phyloP scores from a whole-genome alignment of 2,797 vertebrate species.

The Telmatherina bonti region DNA sequence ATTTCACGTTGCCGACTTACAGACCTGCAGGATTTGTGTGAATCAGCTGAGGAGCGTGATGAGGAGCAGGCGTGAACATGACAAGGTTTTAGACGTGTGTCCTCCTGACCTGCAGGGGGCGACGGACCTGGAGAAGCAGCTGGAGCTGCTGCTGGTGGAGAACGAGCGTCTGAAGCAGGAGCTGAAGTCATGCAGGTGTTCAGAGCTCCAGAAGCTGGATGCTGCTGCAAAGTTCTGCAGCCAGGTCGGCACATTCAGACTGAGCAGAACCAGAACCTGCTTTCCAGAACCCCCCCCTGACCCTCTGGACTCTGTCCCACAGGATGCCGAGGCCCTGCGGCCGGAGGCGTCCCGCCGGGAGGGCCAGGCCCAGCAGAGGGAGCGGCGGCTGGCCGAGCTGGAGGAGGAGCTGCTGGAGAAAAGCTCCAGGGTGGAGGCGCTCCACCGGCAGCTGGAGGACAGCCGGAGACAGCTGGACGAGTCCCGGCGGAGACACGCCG shows the following conservation, averaged over 20 bases:
- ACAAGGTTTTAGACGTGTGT: neutral
- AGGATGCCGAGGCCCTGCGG: slow-evolving; percentile 76
- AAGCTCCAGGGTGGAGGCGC: slow-evolving; percentile 79
- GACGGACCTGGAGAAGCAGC: slow-evolving; percentile 94
- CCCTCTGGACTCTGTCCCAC: neutral
- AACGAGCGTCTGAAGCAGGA: slow-evolving; percentile 91
- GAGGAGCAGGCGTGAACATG: no score
- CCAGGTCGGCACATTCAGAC: slow-evolving; percentile 75
- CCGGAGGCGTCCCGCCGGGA: slow-evolving; percentile 84
- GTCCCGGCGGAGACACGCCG: slow-evolving; percentile 78
- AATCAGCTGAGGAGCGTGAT: no score
- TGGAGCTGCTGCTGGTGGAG: slow-evolving; percentile 90
- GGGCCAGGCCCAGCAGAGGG: slow-evolving; percentile 82
- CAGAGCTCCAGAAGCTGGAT: slow-evolving; percentile 77
- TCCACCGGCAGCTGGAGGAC: slow-evolving; percentile 84
- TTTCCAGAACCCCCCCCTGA: no score
- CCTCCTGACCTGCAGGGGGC: slow-evolving; percentile 83
- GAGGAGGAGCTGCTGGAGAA: slow-evolving; percentile 90
- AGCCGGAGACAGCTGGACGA: slow-evolving; percentile 84
- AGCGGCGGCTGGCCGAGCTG: slow-evolving; percentile 83
- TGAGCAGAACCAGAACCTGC: neutral
- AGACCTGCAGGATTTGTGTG: no score
- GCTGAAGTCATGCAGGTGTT: slow-evolving; percentile 84
- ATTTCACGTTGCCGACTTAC: no score
- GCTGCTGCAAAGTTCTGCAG: slow-evolving; percentile 46